Evolutionary conservation across 2,113 vertebrate species (phyloP), one percentile per base, ranked within the genome.

Genomic region (Jaculus jaculus): DNA sequence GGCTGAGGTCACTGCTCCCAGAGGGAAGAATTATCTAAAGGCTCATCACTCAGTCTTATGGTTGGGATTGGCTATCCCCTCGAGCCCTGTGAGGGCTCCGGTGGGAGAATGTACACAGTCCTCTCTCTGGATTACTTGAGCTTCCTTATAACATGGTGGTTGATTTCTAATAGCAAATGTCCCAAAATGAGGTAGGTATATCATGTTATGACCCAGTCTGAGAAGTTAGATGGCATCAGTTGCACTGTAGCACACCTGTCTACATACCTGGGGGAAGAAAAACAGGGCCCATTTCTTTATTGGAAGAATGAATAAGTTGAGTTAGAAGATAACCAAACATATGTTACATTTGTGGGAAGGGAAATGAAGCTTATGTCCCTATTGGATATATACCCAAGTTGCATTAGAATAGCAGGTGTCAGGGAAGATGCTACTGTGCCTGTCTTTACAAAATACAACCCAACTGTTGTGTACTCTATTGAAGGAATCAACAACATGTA

Each of bases 381-480:
- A 13, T 20, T 72, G 51, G 11, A n/a, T 4, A 32, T 12, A 69
- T 32, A 18, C 37, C 68, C 68, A 58, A 71, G 9, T 58, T 32
- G 34, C 42, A 34, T 16, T 15, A 24, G 47, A 60, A 65, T 32
- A 75, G 2, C 12, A 47, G 72, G 32, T 54, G 4, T 24, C 2
- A 60, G 30, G 58, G n/a, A 17, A 47, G 37, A 26, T 69, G 71
- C 16, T 21, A 13, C 1, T 20, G 42, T 24, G 26, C 15, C 39
- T 60, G 21, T 79, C 15, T 75, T 47, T n/a, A 20, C 23, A 63
- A 60, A 60, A 73, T 11, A 18, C 5, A 11, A 9, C 37, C 39
- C 32, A 2, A 21, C 42, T 30, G 30, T 8, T 5, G 1, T 11
- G 12, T 0, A 37, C 21, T 47, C 10, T 65, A 1, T 4, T 10